Evolutionary conservation across 2,797 vertebrate genomes (phyloP).

Genomic region (Acipenser transmontanus): DNA sequence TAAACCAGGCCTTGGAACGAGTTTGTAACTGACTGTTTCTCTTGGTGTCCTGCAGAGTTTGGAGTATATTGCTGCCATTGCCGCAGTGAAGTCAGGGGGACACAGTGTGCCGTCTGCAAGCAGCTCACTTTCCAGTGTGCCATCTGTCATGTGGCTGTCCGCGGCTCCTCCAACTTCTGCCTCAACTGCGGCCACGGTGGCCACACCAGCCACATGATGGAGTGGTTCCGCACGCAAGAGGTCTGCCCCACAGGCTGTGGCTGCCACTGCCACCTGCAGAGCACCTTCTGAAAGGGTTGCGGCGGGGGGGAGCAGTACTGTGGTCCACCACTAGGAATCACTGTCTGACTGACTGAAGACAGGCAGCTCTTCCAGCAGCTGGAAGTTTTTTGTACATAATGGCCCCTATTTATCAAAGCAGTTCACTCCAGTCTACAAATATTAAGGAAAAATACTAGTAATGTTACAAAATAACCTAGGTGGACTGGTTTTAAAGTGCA

Average conservation of each 20-base stretch:
- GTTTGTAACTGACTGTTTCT: not conserved
- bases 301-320: too few species aligned
- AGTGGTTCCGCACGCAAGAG: constrained; percentile 91
- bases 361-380: too few species aligned
- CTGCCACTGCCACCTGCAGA: constrained; percentile 87
- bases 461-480: too few species aligned
- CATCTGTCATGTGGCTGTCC: constrained; percentile 89
- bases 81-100: constrained; percentile 83
- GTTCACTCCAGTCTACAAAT: too few species aligned
- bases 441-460: too few species aligned
- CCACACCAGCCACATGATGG: constrained; percentile 96
- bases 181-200: constrained; percentile 88
- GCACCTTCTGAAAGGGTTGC: constrained; percentile 77
- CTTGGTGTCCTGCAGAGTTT: constrained; percentile 75
- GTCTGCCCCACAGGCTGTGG: constrained; percentile 93
- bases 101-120: constrained; percentile 88
- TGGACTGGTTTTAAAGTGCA: too few species aligned
- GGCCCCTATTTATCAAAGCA: too few species aligned
- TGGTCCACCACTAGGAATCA: too few species aligned
- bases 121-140: constrained; percentile 93
- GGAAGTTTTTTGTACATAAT: too few species aligned
- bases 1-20: not conserved
- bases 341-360: too few species aligned
- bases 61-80: constrained; percentile 94
- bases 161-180: constrained; percentile 94